Percentiles rank a stretch among this genome's conserved stretches.
These are phyloP conservation scores for Saccostrea echinata DNA, from an alignment of 1,140 invertebrate genomes.

Conservation along the genomic window DNA sequence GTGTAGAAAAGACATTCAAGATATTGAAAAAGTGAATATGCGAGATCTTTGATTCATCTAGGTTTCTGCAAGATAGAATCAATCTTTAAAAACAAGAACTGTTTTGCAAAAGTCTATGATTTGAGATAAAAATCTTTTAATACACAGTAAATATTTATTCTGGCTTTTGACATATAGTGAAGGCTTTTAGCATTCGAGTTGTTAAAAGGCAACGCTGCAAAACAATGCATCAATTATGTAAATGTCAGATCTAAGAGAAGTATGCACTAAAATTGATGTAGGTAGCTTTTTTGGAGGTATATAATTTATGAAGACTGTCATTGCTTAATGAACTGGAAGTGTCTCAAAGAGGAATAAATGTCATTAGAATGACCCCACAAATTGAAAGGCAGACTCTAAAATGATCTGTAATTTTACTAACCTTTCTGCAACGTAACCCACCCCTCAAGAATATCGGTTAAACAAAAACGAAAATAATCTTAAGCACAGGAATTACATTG, in stretches of 20 bases:
- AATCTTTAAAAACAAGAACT: background rate
- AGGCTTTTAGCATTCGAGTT: background rate
- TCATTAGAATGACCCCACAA: background rate
- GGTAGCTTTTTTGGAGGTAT: background rate
- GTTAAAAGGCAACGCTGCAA: background rate
- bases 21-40: background rate
- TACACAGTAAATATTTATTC: conserved; percentile 29
- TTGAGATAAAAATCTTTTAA: background rate
- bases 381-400: background rate
- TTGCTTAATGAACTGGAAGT: background rate
- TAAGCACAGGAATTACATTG: too few species aligned
- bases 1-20: background rate
- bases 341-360: background rate
- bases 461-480: background rate
- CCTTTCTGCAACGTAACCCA: background rate
- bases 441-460: background rate
- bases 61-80: background rate
- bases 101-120: background rate
- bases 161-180: background rate
- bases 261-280: background rate
- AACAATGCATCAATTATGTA: background rate
- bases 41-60: conserved; percentile 20
- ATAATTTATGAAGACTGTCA: background rate
- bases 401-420: background rate
- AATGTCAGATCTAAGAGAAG: background rate